phyloP scores from a whole-genome alignment of 2,797 vertebrate genomes.

The Okamejei kenojei region DNA sequence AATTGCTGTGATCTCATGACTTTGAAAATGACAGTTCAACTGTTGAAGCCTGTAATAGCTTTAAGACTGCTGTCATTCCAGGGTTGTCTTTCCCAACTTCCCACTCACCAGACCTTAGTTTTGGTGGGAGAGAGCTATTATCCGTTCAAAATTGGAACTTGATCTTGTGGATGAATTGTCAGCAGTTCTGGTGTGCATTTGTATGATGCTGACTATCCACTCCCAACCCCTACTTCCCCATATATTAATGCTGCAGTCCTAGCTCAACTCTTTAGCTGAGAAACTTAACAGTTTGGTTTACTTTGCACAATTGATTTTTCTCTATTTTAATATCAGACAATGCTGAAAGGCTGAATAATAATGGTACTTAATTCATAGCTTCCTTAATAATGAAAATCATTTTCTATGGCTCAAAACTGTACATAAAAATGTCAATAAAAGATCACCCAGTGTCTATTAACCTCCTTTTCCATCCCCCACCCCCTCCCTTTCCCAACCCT shows the following conservation, averaged over 20 bases:
- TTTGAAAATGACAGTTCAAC: not conserved
- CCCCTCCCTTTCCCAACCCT: not conserved
- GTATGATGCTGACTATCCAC: not conserved
- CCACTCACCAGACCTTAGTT: not conserved
- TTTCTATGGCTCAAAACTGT: not conserved
- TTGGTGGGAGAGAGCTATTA: not conserved
- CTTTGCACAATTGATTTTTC: no score
- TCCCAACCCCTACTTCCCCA: no score
- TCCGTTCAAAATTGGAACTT: not conserved
- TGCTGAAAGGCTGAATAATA: not conserved
- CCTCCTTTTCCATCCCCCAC: no score
- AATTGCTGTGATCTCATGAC: not conserved
- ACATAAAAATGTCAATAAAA: not conserved
- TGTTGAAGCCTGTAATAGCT: not conserved
- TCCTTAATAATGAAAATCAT: not conserved
- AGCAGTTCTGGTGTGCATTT: not conserved
- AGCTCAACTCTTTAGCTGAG: not conserved
- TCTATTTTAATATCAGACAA: not conserved
- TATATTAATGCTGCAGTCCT: not conserved
- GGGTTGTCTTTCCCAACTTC: not conserved
- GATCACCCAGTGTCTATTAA: not conserved
- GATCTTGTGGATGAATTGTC: not conserved
- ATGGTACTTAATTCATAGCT: not conserved
- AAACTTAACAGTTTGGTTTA: not conserved
- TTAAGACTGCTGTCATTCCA: not conserved